Conservation (phyloP, 2,113 vertebrate species). For the Pterophyllum scalare region DNA sequence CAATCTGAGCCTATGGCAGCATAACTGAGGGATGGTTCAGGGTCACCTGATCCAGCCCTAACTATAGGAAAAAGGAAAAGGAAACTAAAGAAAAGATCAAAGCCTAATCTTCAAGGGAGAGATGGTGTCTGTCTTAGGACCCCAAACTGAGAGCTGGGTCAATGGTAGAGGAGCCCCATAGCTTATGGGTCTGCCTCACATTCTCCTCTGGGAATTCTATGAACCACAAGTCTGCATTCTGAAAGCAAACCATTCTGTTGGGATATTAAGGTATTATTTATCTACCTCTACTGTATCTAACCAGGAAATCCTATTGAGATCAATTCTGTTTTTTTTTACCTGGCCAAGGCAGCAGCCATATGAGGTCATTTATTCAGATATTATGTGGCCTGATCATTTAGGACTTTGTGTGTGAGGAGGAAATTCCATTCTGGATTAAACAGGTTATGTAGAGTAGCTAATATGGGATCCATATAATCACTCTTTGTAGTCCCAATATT, state of each 20-base stretch:
- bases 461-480: too few species aligned
- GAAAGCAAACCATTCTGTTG: neutral
- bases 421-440: neutral
- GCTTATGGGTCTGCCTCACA: neutral
- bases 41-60: neutral
- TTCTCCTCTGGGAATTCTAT: neutral
- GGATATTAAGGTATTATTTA: neutral
- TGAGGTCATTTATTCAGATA: neutral
- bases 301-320: neutral
- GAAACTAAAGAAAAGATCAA: neutral
- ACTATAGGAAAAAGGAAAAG: neutral
- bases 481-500: too few species aligned
- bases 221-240: neutral
- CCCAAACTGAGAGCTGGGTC: neutral
- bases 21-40: neutral
- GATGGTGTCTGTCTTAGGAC: neutral
- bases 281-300: neutral
- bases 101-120: neutral
- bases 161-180: neutral
- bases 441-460: neutral
- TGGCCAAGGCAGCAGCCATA: neutral
- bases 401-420: neutral
- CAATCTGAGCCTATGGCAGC: neutral
- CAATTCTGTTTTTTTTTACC: neutral
- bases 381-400: neutral